Percentiles rank a stretch among this genome's conserved stretches.
Evolutionary conservation across 2,113 vertebrate species (phyloP).

Genomic region (Lontra canadensis): DNA sequence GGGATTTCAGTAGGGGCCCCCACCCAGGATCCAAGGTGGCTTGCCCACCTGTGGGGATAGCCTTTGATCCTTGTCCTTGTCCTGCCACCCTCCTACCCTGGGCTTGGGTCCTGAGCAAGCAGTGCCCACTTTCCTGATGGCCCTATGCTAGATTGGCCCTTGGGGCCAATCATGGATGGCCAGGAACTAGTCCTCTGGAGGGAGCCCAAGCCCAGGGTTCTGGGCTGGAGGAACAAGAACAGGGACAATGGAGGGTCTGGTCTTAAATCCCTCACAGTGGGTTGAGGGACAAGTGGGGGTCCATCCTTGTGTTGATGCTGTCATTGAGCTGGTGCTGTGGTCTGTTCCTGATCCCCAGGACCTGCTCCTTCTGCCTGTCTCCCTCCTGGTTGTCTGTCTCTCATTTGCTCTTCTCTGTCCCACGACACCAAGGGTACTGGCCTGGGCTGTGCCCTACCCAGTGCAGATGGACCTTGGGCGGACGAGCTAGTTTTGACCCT

Average conservation of each 20-base stretch:
- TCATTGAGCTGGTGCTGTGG: too few species aligned
- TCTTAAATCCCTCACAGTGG: neutral
- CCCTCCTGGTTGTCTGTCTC: neutral
- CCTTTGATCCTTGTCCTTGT: neutral
- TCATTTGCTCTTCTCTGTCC: neutral
- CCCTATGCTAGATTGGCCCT: neutral
- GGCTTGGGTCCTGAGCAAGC: neutral
- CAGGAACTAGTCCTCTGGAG: neutral
- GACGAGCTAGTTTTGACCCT: neutral
- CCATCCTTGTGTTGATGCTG: neutral
- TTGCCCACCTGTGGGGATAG: neutral
- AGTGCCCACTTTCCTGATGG: neutral
- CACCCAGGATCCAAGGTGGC: neutral
- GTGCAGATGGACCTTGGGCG: neutral
- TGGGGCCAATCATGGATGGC: neutral
- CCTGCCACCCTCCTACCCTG: neutral
- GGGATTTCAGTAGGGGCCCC: neutral
- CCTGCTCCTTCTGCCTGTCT: neutral
- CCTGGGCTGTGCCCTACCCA: neutral
- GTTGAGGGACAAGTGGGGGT: neutral
- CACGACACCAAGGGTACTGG: neutral
- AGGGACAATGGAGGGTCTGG: neutral
- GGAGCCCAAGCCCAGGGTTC: neutral
- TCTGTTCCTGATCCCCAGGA: neutral
- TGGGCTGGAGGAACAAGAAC: neutral